These are phyloP conservation scores for Amorpha juglandis DNA, from an alignment of 2,888 invertebrate species.

Conservation along the genomic window DNA sequence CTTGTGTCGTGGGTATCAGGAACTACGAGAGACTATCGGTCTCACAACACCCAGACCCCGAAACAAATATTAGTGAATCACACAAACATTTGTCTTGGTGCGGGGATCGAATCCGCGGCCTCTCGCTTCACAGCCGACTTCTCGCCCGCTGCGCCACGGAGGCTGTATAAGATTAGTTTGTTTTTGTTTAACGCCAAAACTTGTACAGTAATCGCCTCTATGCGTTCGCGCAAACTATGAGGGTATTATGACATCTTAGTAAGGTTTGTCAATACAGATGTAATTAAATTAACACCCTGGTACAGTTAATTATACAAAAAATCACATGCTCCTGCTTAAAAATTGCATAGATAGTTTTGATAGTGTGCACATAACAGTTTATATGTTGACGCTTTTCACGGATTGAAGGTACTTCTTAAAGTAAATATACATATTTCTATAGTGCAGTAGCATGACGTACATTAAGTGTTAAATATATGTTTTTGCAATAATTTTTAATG, in stretches of 20 bases:
- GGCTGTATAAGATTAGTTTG: too few species aligned
- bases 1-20: too few species aligned
- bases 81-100: too few species aligned
- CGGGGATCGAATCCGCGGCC: too few species aligned
- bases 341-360: neutral
- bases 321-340: neutral
- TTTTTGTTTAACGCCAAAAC: too few species aligned
- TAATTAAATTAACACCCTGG: neutral
- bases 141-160: too few species aligned
- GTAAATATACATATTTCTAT: neutral
- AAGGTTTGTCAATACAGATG: neutral
- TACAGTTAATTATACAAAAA: neutral
- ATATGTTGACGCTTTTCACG: neutral
- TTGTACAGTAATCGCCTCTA: too few species aligned
- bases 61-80: too few species aligned
- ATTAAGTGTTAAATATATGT: neutral
- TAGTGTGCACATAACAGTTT: neutral
- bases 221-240: neutral
- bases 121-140: too few species aligned
- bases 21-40: too few species aligned
- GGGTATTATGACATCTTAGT: too few species aligned
- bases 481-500: neutral
- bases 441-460: neutral
- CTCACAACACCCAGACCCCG: too few species aligned
- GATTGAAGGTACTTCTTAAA: neutral